phyloP scores from a whole-genome alignment of 1,140 invertebrate species.

The Proales similis region DNA sequence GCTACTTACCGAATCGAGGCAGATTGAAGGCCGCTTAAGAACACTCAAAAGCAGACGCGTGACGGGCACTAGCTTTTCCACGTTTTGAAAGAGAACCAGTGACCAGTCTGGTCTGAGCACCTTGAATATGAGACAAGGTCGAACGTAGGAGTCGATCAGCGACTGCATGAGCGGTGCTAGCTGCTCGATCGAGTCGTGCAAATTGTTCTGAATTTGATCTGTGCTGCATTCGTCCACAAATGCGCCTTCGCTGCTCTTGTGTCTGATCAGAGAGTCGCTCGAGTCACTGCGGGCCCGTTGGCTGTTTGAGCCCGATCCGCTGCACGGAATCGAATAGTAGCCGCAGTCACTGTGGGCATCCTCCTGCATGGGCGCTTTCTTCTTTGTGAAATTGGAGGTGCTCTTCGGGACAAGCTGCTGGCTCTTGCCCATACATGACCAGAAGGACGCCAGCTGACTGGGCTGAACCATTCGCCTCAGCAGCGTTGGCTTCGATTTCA shows the following conservation, averaged over 20 bases:
- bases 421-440: too few species aligned
- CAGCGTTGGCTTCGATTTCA: too few species aligned
- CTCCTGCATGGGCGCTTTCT: too few species aligned
- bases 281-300: too few species aligned
- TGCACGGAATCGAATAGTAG: constrained; percentile 30
- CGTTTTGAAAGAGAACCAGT: constrained; percentile 14
- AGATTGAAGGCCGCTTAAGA: neutral
- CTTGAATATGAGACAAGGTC: constrained; percentile 30
- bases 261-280: neutral
- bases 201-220: neutral
- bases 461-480: too few species aligned
- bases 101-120: constrained; percentile 11
- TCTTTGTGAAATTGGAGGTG: too few species aligned
- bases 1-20: neutral
- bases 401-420: too few species aligned
- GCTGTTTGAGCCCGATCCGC: too few species aligned
- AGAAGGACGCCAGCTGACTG: too few species aligned
- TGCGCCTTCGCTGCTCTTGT: neutral
- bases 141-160: constrained; percentile 9
- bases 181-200: constrained; percentile 18
- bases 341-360: constrained; percentile 14
- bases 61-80: constrained; percentile 27
- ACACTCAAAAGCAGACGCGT: constrained; percentile 25
- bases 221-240: neutral
- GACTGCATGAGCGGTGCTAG: too few species aligned